Base-by-base conservation (phyloP, 2,797 vertebrate genomes). In the Coilia nasus region DNA sequence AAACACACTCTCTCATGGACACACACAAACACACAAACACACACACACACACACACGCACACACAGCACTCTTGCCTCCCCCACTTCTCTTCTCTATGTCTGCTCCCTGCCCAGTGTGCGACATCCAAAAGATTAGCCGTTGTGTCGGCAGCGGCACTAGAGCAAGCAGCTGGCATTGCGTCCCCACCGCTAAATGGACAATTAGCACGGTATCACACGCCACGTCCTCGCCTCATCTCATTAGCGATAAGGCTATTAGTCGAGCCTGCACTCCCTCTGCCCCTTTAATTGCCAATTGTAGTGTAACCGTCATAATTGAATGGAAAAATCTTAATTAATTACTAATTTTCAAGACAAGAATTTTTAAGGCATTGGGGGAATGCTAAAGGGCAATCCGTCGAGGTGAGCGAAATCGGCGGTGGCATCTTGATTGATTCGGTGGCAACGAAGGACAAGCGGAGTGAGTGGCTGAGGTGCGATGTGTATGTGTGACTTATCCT, bases 251-350 rank as follows among this genome's bases (percentile, higher is more conserved):
- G 62, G 81, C 85, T 85, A 86, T 87, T 90, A 87, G 56, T 15
- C 57, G 75, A 85, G 84, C 80, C 23, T 14, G 60, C 56, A 28
- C 35, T 41, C 35, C 62, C 64, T 85, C 82, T 56, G 56, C 84
- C 84, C 23, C 57, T 31, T 46, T 85, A 87, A 87, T 87, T 87
- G 60, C 84, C 82, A 83, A 87, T 86, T 87, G 82, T 84, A 83
- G 84, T 88, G 86, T 89, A 84, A 87, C 47, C 54, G 46, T 82
- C 82, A 84, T 90, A 88, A 90, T 89, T 88, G 87, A 89, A 88
- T 83, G 83, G 83, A 87, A 90, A 83, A 89, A 87, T 89, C 85
- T 86, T 90, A 86, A 90, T 90, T 89, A 86, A 88, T 89, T 88
- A 85, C 83, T 59, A 87, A 88, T 87, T 89, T 57, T 85, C 83